Conservation (phyloP, 2,113 vertebrate genomes). For the Limanda limanda region DNA sequence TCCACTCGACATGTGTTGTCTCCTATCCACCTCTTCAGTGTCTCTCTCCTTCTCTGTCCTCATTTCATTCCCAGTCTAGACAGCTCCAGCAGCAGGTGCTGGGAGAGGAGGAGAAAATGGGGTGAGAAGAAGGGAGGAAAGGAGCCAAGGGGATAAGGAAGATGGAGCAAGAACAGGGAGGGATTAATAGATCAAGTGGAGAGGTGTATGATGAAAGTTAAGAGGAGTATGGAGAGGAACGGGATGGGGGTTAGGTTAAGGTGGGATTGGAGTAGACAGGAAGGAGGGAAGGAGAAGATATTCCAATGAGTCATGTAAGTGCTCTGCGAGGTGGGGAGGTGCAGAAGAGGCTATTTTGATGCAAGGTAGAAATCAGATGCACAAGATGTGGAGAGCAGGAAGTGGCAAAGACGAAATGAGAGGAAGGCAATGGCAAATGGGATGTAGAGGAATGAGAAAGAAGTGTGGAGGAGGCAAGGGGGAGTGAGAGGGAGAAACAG, state of each 20-base stretch:
- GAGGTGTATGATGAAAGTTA: constrained; percentile 73
- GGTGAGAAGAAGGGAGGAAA: constrained; percentile 64
- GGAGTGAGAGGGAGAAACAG: not conserved
- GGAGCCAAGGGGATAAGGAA: constrained; percentile 67
- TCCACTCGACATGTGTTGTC: constrained; percentile 10
- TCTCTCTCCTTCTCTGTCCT: constrained; percentile 28
- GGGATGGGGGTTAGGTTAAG: constrained; percentile 50
- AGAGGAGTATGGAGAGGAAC: constrained; percentile 47
- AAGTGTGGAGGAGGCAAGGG: constrained; percentile 9
- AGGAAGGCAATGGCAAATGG: constrained; percentile 31
- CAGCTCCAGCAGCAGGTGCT: constrained; percentile 67
- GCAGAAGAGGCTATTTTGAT: constrained; percentile 61
- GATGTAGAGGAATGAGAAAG: not conserved
- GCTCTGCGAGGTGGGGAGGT: constrained; percentile 42
- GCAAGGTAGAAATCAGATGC: constrained; percentile 31
- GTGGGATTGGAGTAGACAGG: constrained; percentile 50
- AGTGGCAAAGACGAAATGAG: constrained; percentile 6
- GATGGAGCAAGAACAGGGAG: constrained; percentile 50
- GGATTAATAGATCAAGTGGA: constrained; percentile 76
- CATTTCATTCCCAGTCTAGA: constrained; percentile 70
- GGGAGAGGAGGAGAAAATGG: constrained; percentile 55
- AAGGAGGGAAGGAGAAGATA: constrained; percentile 19
- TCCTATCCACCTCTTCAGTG: constrained; percentile 25
- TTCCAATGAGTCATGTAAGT: constrained; percentile 53
- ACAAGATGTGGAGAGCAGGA: too few species aligned